These are phyloP conservation scores for Meloe dianella DNA, from an alignment of 2,888 invertebrate genomes.

Conservation along the genomic window DNA sequence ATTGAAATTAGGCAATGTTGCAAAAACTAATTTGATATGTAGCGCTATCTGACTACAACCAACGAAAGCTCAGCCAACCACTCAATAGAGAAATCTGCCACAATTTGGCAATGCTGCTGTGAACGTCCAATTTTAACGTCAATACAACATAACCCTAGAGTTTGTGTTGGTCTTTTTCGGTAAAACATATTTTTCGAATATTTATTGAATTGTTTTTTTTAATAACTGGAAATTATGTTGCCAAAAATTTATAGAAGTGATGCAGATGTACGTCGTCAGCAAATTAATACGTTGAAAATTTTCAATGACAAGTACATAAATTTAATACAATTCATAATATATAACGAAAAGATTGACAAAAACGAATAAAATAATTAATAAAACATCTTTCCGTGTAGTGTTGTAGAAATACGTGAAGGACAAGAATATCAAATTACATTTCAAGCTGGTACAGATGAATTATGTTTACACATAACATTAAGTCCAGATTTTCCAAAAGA, in stretches of 20 bases:
- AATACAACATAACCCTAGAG: not conserved
- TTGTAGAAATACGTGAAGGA: conserved; percentile 73
- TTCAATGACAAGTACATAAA: conserved; percentile 80
- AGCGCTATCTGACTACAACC: too few relatives aligned
- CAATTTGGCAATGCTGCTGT: too few relatives aligned
- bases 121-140: too few relatives aligned
- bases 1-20: too few relatives aligned
- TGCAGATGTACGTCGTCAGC: conserved; percentile 69
- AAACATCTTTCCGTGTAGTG: conserved; percentile 59
- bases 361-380: conserved; percentile 17
- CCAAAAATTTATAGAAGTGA: conserved; percentile 65
- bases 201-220: too few relatives aligned
- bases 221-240: conserved; percentile 63
- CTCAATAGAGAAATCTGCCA: too few relatives aligned
- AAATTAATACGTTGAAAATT: conserved; percentile 82
- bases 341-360: too few relatives aligned
- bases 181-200: too few relatives aligned
- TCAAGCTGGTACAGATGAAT: conserved; percentile 67
- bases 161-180: too few relatives aligned
- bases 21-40: too few relatives aligned
- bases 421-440: conserved; percentile 77
- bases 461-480: conserved; percentile 71
- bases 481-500: conserved; percentile 77
- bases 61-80: too few relatives aligned
- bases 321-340: too few relatives aligned